Evolutionary conservation across 2,797 vertebrate genomes (phyloP).

Genomic region (Mareca strepera): DNA sequence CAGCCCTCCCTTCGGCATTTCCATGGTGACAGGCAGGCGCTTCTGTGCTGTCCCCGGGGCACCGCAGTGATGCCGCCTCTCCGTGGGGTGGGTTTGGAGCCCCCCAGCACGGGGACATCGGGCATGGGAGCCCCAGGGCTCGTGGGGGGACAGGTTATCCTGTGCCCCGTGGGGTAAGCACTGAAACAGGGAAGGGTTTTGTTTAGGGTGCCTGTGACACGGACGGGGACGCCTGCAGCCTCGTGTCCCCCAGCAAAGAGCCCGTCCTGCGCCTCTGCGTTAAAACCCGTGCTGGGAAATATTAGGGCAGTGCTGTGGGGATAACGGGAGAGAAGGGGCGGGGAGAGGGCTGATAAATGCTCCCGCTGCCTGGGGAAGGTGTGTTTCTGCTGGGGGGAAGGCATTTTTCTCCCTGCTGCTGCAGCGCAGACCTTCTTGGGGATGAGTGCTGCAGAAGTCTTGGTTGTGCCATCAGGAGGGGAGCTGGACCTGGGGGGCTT

Average conservation of each 20-base stretch:
- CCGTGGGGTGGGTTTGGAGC: fast-evolving
- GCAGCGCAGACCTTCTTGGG: not conserved
- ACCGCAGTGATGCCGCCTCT: not conserved
- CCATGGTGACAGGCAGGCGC: conserved; percentile 45
- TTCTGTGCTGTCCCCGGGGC: not conserved
- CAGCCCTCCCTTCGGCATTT: conserved; percentile 15
- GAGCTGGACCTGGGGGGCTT: not conserved
- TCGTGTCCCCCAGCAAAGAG: not conserved
- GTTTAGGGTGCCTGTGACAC: fast-evolving
- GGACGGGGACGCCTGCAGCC: not conserved
- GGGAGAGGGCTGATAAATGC: not conserved
- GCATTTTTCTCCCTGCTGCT: not conserved
- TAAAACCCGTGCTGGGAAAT: fast-evolving
- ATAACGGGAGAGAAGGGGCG: not conserved
- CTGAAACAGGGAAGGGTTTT: not conserved
- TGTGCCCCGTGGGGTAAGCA: not conserved
- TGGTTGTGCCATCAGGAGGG: fast-evolving
- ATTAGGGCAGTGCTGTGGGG: not conserved
- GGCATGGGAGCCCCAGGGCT: fast-evolving
- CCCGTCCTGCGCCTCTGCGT: not conserved
- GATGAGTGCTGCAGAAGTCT: fast-evolving
- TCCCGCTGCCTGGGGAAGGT: not conserved
- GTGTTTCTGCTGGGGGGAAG: not conserved
- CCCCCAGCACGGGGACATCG: fast-evolving
- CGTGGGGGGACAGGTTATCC: not conserved